These are phyloP conservation scores for Aricia agestis DNA, from an alignment of 1,140 invertebrate genomes.

Conservation along the genomic window DNA sequence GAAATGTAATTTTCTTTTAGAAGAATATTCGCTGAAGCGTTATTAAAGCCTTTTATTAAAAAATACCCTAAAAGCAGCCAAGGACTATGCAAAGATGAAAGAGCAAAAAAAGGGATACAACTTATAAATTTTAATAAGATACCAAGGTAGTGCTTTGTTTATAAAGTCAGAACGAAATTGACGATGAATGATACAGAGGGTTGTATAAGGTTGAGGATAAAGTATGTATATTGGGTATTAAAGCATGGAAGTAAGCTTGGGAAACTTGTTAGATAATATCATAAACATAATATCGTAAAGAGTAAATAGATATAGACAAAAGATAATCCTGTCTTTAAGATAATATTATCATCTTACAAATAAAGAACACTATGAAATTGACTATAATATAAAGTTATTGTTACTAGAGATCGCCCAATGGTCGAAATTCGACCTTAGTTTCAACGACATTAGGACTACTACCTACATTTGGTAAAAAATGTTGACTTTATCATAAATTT, in stretches of 20 bases:
- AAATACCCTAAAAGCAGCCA: not conserved
- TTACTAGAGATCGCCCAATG: too few species aligned
- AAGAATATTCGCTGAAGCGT: not conserved
- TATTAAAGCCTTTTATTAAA: slow-evolving; percentile 8
- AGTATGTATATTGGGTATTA: not conserved
- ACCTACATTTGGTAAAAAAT: too few species aligned
- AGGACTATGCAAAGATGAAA: slow-evolving; percentile 8
- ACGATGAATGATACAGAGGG: slow-evolving; percentile 6
- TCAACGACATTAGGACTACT: too few species aligned
- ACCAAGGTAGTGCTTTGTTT: not conserved
- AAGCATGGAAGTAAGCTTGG: not conserved
- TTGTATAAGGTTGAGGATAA: not conserved
- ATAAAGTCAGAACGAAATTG: slow-evolving; percentile 4
- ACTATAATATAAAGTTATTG: too few species aligned
- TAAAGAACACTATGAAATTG: too few species aligned
- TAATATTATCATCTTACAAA: too few species aligned
- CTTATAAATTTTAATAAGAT: slow-evolving; percentile 14
- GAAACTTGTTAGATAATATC: too few species aligned
- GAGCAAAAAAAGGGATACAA: slow-evolving; percentile 12
- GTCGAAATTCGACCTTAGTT: too few species aligned
- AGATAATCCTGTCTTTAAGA: too few species aligned
- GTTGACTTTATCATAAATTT: too few species aligned
- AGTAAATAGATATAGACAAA: too few species aligned
- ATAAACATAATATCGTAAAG: too few species aligned
- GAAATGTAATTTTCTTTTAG: slow-evolving; percentile 4